These are phyloP conservation scores for Maconellicoccus hirsutus DNA, from an alignment of 1,140 invertebrate species.

Conservation along the genomic window DNA sequence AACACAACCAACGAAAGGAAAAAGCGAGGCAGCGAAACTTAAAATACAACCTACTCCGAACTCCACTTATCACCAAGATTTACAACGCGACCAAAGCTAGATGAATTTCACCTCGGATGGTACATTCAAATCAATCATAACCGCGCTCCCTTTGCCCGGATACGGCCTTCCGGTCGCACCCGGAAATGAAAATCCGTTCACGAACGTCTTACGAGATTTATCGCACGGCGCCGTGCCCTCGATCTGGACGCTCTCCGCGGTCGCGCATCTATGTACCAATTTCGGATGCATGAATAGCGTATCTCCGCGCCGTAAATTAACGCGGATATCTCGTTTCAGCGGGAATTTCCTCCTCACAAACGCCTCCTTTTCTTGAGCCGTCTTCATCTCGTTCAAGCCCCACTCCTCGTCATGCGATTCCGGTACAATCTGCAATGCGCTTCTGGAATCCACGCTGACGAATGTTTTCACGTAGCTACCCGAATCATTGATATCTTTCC, in stretches of 20 bases:
- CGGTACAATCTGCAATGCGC: not conserved
- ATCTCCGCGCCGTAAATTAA: not conserved
- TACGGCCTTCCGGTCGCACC: not conserved
- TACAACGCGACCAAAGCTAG: too few relatives aligned
- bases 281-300: constrained; percentile 1
- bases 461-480: not conserved
- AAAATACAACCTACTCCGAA: too few relatives aligned
- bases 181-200: not conserved
- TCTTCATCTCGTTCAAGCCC: not conserved
- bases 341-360: not conserved
- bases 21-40: too few relatives aligned
- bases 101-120: not conserved
- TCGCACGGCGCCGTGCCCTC: too few relatives aligned
- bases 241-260: not conserved
- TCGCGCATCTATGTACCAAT: constrained; percentile 3
- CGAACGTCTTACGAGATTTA: not conserved
- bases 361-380: not conserved
- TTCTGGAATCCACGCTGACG: not conserved
- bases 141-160: not conserved
- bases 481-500: not conserved
- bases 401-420: not conserved
- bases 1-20: too few relatives aligned
- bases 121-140: not conserved
- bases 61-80: too few relatives aligned
- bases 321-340: not conserved